A percentile compares a stretch with the other conserved stretches of the same genome.
These are phyloP conservation scores for Melanargia galathea DNA, from an alignment of 2,888 invertebrate species.

Conservation along the genomic window DNA sequence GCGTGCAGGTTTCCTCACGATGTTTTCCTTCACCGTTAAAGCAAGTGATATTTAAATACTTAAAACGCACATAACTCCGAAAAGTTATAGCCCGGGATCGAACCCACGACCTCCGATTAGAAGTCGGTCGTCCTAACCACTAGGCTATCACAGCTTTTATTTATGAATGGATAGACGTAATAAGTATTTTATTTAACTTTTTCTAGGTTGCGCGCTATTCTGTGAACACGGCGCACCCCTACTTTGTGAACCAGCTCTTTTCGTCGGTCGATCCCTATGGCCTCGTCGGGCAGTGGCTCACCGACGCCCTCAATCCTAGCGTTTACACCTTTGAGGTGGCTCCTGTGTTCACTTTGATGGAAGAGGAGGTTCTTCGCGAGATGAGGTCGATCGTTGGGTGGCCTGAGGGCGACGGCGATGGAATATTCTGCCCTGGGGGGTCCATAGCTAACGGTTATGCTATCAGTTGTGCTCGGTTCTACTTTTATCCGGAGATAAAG, in stretches of 20 bases:
- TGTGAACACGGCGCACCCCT: constrained; percentile 94
- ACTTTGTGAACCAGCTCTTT: constrained; percentile 94
- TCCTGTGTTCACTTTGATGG: constrained; percentile 94
- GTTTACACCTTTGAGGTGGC: constrained; percentile 95
- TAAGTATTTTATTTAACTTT: background rate
- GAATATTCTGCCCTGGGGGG: constrained; percentile 95
- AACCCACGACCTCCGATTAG: too few species aligned
- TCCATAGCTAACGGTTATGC: constrained; percentile 95
- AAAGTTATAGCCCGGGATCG: too few species aligned
- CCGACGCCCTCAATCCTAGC: constrained; percentile 92
- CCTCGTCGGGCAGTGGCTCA: constrained; percentile 91
- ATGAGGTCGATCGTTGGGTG: constrained; percentile 91
- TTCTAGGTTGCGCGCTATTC: constrained; percentile 85
- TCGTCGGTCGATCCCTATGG: constrained; percentile 93
- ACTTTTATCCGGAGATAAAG: constrained; percentile 88
- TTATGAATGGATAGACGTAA: too few species aligned
- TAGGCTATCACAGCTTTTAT: too few species aligned
- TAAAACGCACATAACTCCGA: too few species aligned
- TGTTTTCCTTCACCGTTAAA: too few species aligned
- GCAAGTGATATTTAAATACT: too few species aligned
- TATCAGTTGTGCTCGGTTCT: constrained; percentile 91
- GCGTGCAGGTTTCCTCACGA: too few species aligned
- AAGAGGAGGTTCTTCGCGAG: constrained; percentile 89
- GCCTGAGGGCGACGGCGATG: constrained; percentile 88
- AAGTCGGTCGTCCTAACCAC: too few species aligned